Evolutionary conservation across 2,888 invertebrate genomes (phyloP).

Genomic region (Cephus runcator): DNA sequence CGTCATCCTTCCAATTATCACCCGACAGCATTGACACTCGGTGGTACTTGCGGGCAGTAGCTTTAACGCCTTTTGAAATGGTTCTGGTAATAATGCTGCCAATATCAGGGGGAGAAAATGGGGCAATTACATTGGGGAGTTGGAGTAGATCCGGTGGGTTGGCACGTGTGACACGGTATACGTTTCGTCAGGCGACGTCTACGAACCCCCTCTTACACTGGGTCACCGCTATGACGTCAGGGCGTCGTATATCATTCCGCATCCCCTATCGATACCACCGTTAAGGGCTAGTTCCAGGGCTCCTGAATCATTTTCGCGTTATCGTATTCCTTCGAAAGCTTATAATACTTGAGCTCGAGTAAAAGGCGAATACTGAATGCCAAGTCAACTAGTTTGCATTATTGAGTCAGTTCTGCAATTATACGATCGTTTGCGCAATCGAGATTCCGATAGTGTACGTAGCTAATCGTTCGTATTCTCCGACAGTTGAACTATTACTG

Average conservation of each 20-base stretch:
- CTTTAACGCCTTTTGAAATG: not conserved
- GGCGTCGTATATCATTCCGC: not conserved
- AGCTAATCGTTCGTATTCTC: not conserved
- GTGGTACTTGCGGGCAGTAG: not conserved
- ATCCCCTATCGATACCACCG: not conserved
- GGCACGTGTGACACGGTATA: conserved; percentile 7
- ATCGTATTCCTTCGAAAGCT: not conserved
- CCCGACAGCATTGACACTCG: not conserved
- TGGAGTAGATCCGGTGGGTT: not conserved
- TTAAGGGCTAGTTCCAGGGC: not conserved
- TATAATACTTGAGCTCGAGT: not conserved
- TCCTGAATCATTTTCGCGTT: not conserved
- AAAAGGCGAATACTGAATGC: not conserved
- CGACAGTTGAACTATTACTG: not conserved
- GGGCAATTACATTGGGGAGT: not conserved
- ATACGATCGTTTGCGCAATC: not conserved
- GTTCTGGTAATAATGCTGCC: not conserved
- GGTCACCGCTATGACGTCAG: not conserved
- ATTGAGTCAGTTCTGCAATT: not conserved
- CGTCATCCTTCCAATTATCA: not conserved
- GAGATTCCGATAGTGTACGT: not conserved
- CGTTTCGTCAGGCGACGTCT: not conserved
- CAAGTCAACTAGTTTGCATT: not conserved
- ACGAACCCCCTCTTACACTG: not conserved
- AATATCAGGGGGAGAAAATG: not conserved